Conservation (phyloP, 2,797 vertebrate species). For the Gymnoscopelus microlampas region DNA sequence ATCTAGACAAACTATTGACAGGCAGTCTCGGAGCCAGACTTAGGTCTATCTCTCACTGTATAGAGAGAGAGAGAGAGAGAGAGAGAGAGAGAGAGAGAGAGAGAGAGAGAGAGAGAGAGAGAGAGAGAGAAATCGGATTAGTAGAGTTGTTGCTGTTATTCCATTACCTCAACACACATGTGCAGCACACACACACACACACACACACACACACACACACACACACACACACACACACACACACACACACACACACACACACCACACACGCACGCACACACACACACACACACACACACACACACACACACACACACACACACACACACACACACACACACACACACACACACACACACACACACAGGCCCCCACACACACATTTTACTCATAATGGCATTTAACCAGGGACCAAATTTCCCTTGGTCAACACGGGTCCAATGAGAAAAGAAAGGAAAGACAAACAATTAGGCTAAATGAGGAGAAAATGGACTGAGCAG, state of each 20-base stretch:
- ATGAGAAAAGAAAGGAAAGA: constrained; percentile 4
- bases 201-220: too few species aligned
- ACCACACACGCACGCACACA: neutral
- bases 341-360: neutral
- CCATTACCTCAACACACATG: constrained; percentile 61
- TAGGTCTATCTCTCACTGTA: constrained; percentile 58
- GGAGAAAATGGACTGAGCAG: constrained; percentile 54
- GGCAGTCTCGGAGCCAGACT: constrained; percentile 58
- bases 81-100: constrained; percentile 44
- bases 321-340: neutral
- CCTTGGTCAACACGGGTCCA: neutral
- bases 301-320: constrained; percentile 25
- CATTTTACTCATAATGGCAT: constrained; percentile 24
- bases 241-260: constrained; percentile 26
- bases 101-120: constrained; percentile 60
- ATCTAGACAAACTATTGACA: constrained; percentile 70
- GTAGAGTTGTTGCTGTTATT: constrained; percentile 62
- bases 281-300: too few species aligned
- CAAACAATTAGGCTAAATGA: constrained; percentile 29
- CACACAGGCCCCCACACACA: constrained; percentile 23
- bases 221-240: neutral
- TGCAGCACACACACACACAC: too few species aligned
- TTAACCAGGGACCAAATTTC: neutral
- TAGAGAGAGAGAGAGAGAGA: constrained; percentile 57
- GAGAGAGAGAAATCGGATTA: constrained; percentile 60